Evolutionary conservation across 2,113 vertebrate species (phyloP).

Genomic region (Bos taurus): ARS-UCD2.0 NC_037329.1:81261001-81261500

Average conservation of each 20-base stretch:
- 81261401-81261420: neutral
- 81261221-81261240: neutral
- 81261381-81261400: neutral
- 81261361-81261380: accelerated
- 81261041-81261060: neutral
- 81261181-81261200: neutral
- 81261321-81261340: neutral
- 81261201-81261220: accelerated
- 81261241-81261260: neutral
- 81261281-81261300: neutral
- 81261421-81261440: neutral
- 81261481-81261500: too few species aligned
- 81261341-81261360: neutral
- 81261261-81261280: neutral
- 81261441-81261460: neutral
- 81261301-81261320: neutral
- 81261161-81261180: neutral
- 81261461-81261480: too few species aligned
- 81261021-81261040: neutral
- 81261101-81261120: neutral
- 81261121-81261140: neutral
- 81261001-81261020: neutral
- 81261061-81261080: neutral
- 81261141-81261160: neutral
- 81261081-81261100: neutral